Conservation (phyloP, 1,140 invertebrate species). For the Drosophila leontia region DNA sequence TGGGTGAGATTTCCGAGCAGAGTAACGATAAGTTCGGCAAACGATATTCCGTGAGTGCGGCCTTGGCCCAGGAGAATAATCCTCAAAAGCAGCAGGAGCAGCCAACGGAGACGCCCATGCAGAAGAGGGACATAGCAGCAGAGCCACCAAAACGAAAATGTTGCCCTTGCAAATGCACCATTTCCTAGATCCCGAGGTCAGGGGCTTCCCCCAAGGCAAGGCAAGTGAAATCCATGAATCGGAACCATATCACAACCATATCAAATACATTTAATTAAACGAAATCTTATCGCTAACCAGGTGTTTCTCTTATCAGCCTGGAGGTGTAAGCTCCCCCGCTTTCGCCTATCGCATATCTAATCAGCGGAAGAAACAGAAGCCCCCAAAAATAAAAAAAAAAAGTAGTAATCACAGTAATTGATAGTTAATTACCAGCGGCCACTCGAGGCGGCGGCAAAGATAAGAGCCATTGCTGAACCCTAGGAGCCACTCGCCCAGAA, state of each 20-base stretch:
- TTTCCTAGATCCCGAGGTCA: slow-evolving; percentile 27
- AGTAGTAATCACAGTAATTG: slow-evolving; percentile 73
- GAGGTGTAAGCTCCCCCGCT: slow-evolving; percentile 23
- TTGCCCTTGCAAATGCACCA: slow-evolving; percentile 40
- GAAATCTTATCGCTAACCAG: slow-evolving; percentile 29
- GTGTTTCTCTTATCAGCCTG: slow-evolving; percentile 35
- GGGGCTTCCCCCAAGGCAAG: slow-evolving; percentile 38
- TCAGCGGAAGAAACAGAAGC: slow-evolving; percentile 39
- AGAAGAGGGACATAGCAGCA: slow-evolving; percentile 7
- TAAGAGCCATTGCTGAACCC: slow-evolving; percentile 4
- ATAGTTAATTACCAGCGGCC: slow-evolving; percentile 70
- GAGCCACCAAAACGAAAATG: slow-evolving; percentile 26
- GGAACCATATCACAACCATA: slow-evolving; percentile 9
- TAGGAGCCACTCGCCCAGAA: slow-evolving; percentile 7
- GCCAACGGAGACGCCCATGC: neutral
- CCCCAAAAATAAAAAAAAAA: slow-evolving; percentile 24
- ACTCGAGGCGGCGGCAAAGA: slow-evolving; percentile 30
- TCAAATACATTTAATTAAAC: slow-evolving; percentile 15
- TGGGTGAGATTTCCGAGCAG: slow-evolving; percentile 32
- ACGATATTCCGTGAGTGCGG: slow-evolving; percentile 39
- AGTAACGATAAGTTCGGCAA: slow-evolving; percentile 47
- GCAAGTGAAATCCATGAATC: slow-evolving; percentile 30
- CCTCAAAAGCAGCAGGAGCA: neutral
- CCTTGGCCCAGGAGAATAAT: slow-evolving; percentile 2
- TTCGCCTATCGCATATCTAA: slow-evolving; percentile 57